These are phyloP conservation scores for Eretmocerus hayati DNA, from an alignment of 2,888 invertebrate species.

Conservation along the genomic window DNA sequence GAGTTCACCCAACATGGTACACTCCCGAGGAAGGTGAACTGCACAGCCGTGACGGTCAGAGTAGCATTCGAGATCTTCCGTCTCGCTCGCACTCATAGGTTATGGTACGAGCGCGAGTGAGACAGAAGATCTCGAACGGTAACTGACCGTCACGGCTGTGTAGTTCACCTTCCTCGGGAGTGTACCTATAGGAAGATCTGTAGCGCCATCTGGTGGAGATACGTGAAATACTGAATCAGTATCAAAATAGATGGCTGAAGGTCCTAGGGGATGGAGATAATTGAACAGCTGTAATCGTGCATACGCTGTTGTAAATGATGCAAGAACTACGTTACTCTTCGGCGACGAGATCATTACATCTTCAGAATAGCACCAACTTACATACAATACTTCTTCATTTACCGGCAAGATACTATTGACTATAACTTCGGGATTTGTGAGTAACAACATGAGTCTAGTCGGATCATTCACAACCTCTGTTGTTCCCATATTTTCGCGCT, in stretches of 20 bases:
- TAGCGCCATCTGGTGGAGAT: not conserved
- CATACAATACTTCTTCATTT: not conserved
- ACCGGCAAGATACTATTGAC: not conserved
- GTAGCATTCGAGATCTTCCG: too few species aligned
- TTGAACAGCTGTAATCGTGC: slow-evolving; percentile 29
- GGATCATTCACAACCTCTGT: not conserved
- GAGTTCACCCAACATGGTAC: not conserved
- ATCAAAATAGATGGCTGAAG: slow-evolving; percentile 14
- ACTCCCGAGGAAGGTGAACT: too few species aligned
- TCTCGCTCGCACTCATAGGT: too few species aligned
- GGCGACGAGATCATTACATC: not conserved
- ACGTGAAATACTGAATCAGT: slow-evolving; percentile 11
- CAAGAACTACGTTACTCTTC: slow-evolving; percentile 4
- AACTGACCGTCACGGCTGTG: too few species aligned
- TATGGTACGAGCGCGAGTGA: too few species aligned
- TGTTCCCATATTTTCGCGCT: not conserved
- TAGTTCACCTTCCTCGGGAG: too few species aligned
- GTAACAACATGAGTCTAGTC: not conserved
- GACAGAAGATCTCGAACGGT: too few species aligned
- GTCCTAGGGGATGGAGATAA: slow-evolving; percentile 31
- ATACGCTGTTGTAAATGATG: slow-evolving; percentile 12
- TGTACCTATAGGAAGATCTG: not conserved
- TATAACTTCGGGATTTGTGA: not conserved
- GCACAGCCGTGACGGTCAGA: too few species aligned
- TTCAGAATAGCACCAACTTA: slow-evolving; percentile 3